Evolutionary conservation across 2,113 vertebrate species (phyloP), one percentile per base, ranked within the genome.

Genomic region (Dolichallabes microphthalmus): DNA sequence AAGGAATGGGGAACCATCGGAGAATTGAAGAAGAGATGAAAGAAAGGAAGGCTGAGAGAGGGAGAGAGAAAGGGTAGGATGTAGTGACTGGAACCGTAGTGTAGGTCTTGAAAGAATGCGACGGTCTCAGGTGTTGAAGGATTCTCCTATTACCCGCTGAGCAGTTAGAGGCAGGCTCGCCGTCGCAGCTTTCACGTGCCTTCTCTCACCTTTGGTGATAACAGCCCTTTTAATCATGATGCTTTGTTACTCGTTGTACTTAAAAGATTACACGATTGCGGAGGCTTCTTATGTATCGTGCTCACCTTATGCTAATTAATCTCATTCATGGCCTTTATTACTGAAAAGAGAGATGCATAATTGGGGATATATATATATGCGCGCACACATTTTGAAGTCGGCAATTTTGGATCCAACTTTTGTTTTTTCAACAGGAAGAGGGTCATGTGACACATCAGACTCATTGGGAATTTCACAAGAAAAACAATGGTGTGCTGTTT

Each of bases 71-170:
- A 73, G 74, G 53, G 82, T 45, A 61, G 81, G 63, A 75, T 58
- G 63, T 63, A 80, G 86, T 82, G 66, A 79, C 61, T 30, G 73
- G 84, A 86, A 84, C 66, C 9, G 66, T 27, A 84, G 58, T 10
- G 66, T 27, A 57, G 85, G 86, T 74, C 75, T 76, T 69, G 79
- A 66, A 81, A 86, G 78, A 82, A 75, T 76, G 63, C 84, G 68
- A 87, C 27, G 93, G 95, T 93, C 97, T 95, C 97, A 97, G 97
- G 95, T 97, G 96, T 94, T 94, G 92, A 92, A 95, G 96, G 92
- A 93, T 93, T 86, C 90, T 94, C 87, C 92, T 93, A 93, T 96
- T 96, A 94, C 94, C 87, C 77, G 89, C 80, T 73, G 53, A 91
- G 94, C 92, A 94, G 94, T 95, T 92, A 94, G 91, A 92, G 92